Evolutionary conservation across 2,888 invertebrate genomes (phyloP).

Genomic region (Nephrotoma flavescens): DNA sequence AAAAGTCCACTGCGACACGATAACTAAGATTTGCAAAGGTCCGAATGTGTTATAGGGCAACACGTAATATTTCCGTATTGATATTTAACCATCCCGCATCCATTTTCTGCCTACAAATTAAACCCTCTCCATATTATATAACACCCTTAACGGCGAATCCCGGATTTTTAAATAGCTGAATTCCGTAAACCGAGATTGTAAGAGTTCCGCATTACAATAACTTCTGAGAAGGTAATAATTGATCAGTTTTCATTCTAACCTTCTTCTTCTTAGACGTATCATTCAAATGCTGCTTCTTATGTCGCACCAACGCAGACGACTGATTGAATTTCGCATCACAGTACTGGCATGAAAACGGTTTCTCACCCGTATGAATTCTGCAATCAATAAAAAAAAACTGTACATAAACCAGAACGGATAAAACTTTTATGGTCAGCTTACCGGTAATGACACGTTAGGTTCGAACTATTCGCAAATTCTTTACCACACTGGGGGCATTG

Average conservation of each 20-base stretch:
- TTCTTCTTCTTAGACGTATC: not conserved
- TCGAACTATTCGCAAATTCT: conserved; percentile 14
- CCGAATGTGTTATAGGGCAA: no score
- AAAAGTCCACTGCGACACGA: no score
- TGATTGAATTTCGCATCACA: conserved; percentile 15
- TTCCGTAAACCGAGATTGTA: no score
- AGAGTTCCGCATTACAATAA: no score
- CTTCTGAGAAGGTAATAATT: not conserved
- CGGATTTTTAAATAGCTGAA: no score
- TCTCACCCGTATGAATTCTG: conserved; percentile 15
- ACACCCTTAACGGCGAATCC: no score
- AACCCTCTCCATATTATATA: no score
- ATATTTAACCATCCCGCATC: no score
- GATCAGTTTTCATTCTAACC: not conserved
- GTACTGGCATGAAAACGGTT: conserved; percentile 12
- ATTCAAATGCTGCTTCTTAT: conserved; percentile 12
- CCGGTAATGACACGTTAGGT: conserved; percentile 15
- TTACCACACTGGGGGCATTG: conserved; percentile 14
- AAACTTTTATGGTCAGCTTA: not conserved
- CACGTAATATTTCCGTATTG: no score
- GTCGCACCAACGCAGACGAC: conserved; percentile 13
- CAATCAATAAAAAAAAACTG: not conserved
- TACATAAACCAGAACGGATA: not conserved
- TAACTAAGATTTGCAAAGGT: no score
- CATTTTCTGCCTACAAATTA: no score